phyloP scores from a whole-genome alignment of 92 coral and sea anemone genomes.

The Porites lobata region DNA sequence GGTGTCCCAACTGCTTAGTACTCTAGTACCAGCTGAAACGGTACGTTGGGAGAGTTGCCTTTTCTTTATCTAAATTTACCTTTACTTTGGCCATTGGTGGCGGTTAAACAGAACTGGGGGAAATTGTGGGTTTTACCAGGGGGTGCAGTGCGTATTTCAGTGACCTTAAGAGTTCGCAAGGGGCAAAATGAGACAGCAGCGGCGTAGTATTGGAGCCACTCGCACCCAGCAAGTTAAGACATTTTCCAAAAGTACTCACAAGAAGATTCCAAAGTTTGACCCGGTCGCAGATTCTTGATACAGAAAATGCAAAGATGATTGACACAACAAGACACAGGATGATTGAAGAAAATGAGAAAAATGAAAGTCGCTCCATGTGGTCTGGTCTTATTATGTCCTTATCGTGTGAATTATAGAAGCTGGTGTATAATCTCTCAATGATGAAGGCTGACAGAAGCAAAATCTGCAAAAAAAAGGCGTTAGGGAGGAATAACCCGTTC shows the following conservation, averaged over 20 bases:
- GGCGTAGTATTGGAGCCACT: neutral
- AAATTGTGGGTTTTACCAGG: too few relatives aligned
- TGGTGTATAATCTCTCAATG: constrained; percentile 38
- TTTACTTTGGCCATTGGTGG: too few relatives aligned
- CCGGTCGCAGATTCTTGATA: constrained; percentile 36
- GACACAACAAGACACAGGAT: constrained; percentile 49
- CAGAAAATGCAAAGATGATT: constrained; percentile 29
- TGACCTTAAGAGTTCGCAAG: too few relatives aligned
- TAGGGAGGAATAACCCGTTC: too few relatives aligned
- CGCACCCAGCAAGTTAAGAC: neutral
- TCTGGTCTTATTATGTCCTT: constrained; percentile 2
- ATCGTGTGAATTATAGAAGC: constrained; percentile 39
- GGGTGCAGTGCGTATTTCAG: too few relatives aligned
- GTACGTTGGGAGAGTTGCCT: too few relatives aligned
- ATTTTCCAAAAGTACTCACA: neutral
- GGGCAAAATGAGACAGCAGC: neutral
- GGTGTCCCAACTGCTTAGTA: too few relatives aligned
- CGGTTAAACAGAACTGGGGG: too few relatives aligned
- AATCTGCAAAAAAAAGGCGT: constrained; percentile 3
- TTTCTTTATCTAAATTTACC: too few relatives aligned
- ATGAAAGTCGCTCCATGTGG: constrained; percentile 39
- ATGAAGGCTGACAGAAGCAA: constrained; percentile 52
- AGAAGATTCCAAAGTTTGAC: constrained; percentile 44
- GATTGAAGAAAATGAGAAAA: constrained; percentile 45
- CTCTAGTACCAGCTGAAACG: too few relatives aligned